phyloP scores from a whole-genome alignment of 2,888 invertebrate genomes.

The Noctua janthina region DNA sequence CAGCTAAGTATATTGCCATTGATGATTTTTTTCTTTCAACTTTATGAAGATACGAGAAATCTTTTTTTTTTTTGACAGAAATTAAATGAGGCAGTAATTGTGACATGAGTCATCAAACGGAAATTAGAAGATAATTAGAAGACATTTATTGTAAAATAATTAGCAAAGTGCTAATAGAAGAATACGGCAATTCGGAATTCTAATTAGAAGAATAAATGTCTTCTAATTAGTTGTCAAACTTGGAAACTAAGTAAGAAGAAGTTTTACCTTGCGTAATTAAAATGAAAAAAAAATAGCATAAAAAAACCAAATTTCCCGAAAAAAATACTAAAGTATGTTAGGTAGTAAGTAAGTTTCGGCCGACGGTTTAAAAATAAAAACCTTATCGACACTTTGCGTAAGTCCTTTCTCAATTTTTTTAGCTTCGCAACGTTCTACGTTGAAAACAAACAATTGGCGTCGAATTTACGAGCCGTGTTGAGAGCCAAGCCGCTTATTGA shows the following conservation, averaged over 20 bases:
- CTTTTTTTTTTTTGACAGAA: neutral
- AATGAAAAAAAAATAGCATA: too few species aligned
- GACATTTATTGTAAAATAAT: too few species aligned
- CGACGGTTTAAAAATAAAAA: neutral
- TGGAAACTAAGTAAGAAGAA: neutral
- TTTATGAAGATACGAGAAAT: neutral
- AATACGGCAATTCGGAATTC: too few species aligned
- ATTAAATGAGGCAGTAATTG: conserved; percentile 10
- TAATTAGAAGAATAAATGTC: neutral
- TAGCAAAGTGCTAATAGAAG: too few species aligned
- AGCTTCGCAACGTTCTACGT: conserved; percentile 80
- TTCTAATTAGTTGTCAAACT: neutral
- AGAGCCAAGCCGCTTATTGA: conserved; percentile 88
- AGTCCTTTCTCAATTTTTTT: conserved; percentile 67
- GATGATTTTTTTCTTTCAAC: neutral
- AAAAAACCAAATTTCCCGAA: neutral
- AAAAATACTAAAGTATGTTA: neutral
- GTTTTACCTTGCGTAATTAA: neutral
- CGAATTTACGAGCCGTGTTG: conserved; percentile 84
- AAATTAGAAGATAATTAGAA: neutral
- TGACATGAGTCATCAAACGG: neutral
- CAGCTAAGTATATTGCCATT: neutral
- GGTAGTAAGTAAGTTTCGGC: neutral
- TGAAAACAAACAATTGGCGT: conserved; percentile 85
- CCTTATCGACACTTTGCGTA: conserved; percentile 63